phyloP scores from a whole-genome alignment of 2,113 vertebrate species.

The Macaca fascicularis region DNA sequence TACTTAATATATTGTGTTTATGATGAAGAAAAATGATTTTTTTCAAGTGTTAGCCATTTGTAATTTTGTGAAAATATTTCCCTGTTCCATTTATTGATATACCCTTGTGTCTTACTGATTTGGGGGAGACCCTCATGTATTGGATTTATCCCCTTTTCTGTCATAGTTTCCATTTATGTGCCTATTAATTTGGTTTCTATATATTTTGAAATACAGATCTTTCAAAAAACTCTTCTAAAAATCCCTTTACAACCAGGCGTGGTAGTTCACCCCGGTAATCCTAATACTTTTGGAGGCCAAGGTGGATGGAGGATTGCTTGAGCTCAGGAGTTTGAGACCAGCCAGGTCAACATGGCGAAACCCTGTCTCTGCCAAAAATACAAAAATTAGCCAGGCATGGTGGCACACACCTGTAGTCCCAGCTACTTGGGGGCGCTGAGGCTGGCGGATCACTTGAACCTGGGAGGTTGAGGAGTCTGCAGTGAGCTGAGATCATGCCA shows the following conservation, averaged over 20 bases:
- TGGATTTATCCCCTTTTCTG: background rate
- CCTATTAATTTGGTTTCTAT: conserved; percentile 11
- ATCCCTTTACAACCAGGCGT: background rate
- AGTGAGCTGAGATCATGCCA: too few relatives aligned
- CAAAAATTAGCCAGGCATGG: too few relatives aligned
- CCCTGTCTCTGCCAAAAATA: too few relatives aligned
- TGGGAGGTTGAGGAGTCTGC: too few relatives aligned
- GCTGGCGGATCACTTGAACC: too few relatives aligned
- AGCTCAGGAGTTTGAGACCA: too few relatives aligned
- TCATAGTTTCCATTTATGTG: conserved; percentile 4
- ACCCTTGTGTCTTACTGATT: background rate
- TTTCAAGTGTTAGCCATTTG: conserved; percentile 41
- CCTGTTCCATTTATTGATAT: background rate
- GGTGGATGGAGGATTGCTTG: too few relatives aligned
- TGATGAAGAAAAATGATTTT: background rate
- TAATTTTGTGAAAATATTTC: conserved; percentile 43
- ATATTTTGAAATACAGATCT: background rate
- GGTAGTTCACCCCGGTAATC: too few relatives aligned
- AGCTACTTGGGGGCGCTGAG: too few relatives aligned
- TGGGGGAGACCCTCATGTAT: background rate
- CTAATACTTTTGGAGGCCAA: too few relatives aligned
- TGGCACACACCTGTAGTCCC: too few relatives aligned
- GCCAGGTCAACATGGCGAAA: too few relatives aligned
- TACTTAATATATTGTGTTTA: background rate
- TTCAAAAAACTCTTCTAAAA: background rate